Base-by-base conservation (phyloP, 2,888 invertebrate species). In the Cecidostiba fungosa region DNA sequence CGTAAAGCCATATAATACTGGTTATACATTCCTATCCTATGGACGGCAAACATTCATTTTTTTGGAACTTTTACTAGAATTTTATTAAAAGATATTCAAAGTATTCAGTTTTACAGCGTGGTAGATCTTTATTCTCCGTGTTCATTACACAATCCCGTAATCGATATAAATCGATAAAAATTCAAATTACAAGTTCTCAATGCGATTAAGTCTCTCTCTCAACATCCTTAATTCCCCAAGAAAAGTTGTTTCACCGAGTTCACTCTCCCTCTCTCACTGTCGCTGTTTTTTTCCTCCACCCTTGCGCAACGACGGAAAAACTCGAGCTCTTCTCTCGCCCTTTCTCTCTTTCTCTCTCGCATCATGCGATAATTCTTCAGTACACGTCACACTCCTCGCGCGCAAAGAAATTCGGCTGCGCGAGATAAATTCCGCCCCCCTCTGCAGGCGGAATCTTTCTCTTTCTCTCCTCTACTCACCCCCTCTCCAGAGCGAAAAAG, bases 391-490 rank as follows among this genome's bases (percentile, higher is more conserved):
- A 36, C 23, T 72, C 43, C 62, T 76, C 59, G 0, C 66, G 16
- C 54, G 81, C 80, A 87, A 88, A 88, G 86, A 88, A 87, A 88
- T 88, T 85, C 81, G 83, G 82, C 86, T 76, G 84, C 84, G 86
- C 77, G 85, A 89, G 88, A 89, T 89, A 89, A 89, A 89, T 89
- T 88, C 85, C 81, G 66, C 72, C 73, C 80, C 59, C 43, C 32
- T 29, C 62, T 50, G 19, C 62, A 36, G 29, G n/a, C 39, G 43
- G 14, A 59, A 72, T 82, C 77, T 74, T n/a, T 78, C 50, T 59
- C 26, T 78, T 54, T 77, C 47, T 54, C 66, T 32, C 69, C 70
- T 32, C 70, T 62, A 47, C 77, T 43, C 85, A n/a, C 32, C 78
- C 73, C 73, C 62, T 14, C 62, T 73, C 26, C 26, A 0, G 47